Evolutionary conservation across 2,113 vertebrate genomes (phyloP).

Genomic region (Psilopsiagon aurifrons): DNA sequence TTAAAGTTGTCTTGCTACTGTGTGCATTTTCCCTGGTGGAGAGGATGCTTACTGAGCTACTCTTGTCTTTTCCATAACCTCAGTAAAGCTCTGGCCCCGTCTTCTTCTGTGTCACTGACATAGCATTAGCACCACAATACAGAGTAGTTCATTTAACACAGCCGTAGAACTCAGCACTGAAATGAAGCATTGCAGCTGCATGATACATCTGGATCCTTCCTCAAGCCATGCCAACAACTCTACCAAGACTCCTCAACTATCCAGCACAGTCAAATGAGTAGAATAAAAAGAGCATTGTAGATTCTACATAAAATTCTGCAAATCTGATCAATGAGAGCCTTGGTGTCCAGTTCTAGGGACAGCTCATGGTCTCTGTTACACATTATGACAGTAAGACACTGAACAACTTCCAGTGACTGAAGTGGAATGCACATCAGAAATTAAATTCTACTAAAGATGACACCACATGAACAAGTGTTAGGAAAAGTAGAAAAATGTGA

Average conservation of each 20-base stretch:
- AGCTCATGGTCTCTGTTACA: background rate
- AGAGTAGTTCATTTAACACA: background rate
- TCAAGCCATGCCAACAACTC: background rate
- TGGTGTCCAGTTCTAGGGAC: background rate
- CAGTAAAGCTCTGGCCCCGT: background rate
- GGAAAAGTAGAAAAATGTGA: background rate
- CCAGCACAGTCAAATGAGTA: background rate
- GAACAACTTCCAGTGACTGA: background rate
- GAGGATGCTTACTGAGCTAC: background rate
- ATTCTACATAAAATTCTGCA: background rate
- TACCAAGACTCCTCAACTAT: background rate
- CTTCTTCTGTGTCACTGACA: background rate
- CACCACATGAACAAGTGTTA: background rate
- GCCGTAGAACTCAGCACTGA: background rate
- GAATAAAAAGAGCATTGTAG: background rate
- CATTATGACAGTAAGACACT: background rate
- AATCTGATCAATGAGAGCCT: background rate
- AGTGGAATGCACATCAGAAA: background rate
- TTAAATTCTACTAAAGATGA: background rate
- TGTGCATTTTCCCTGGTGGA: background rate
- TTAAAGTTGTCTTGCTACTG: background rate
- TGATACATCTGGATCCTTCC: background rate
- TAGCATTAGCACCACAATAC: background rate
- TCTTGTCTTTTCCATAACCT: background rate
- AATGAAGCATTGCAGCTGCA: background rate